Conservation (phyloP, 2,113 vertebrate genomes). For the Indicator maculatus region DNA sequence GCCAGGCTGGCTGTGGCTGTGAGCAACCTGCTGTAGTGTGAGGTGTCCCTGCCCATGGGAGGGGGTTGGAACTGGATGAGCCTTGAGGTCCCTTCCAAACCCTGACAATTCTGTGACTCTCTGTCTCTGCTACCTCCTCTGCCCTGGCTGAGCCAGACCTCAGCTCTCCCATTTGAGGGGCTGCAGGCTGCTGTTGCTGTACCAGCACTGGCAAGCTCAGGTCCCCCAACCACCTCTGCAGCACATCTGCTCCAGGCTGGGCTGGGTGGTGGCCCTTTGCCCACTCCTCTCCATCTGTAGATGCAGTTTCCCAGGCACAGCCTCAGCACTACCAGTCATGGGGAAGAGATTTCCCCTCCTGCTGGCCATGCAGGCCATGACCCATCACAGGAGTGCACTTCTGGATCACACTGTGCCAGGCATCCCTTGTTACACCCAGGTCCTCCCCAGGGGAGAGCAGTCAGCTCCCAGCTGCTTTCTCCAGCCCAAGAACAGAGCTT, state of each 20-base stretch:
- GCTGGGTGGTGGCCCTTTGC: neutral
- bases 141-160: neutral
- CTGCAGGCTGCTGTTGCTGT: neutral
- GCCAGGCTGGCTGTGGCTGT: no score
- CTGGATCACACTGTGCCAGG: rapidly evolving
- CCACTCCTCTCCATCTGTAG: neutral
- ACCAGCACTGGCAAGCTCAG: neutral
- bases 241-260: neutral
- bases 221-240: neutral
- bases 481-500: neutral
- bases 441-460: neutral
- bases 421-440: neutral
- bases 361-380: rapidly evolving
- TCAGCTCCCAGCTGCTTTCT: neutral
- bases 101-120: no score
- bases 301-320: neutral
- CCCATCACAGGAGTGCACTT: neutral
- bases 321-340: neutral
- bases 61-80: no score
- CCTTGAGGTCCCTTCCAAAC: neutral
- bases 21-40: no score
- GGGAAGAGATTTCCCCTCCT: neutral
- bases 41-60: no score
- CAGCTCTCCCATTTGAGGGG: rapidly evolving
- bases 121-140: neutral